Evolutionary conservation across 2,797 vertebrate species (phyloP), one percentile per base, ranked within the genome.

Genomic region (Microtus obscurus): DNA sequence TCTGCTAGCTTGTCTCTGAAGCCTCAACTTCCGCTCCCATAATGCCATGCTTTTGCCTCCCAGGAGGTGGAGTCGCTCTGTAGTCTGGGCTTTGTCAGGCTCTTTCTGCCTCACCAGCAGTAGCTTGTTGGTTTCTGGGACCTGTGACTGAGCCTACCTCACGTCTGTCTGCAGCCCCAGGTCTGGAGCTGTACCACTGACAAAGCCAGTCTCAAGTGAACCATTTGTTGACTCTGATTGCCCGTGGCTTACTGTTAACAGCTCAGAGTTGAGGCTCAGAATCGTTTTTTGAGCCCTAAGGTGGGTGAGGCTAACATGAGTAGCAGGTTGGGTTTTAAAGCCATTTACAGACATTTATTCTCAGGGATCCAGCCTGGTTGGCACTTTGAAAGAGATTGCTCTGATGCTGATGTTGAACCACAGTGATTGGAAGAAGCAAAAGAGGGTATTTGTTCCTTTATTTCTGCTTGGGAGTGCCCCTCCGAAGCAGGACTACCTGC

Each of bases 231-330:
- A 92, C 69, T 19, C 63, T 87, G 89, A 86, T 90, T 21, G 31
- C 88, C 77, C 12, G 6, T 0, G n/a, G 56, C 40, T 96, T 95
- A 43, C 76, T 86, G 67, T 87, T 48, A 51, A 14, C 45, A 65
- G 86, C 65, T 71, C 74, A 63, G 73, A 91, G 92, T 40, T 91
- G 73, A 78, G 87, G 80, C 59, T 94, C 51, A 12, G 51, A 86
- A 87, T 91, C n/a, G 40, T 92, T 86, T 37, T 63, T 56, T 14
- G 2, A 63, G 79, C n/a, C 90, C 59, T n/a, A 9, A 19, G 67
- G 81, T 88, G 13, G 27, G 12, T 12, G 71, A 92, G 67, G 51
- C 89, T 65, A 96, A 89, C 90, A 53, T 80, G n/a, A 95, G 81
- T 16, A 71, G 81, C 1, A 2, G 51, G 40, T 27, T 71, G 77